These are phyloP conservation scores for Globia sparganii DNA, from an alignment of 2,888 invertebrate genomes.

Conservation along the genomic window DNA sequence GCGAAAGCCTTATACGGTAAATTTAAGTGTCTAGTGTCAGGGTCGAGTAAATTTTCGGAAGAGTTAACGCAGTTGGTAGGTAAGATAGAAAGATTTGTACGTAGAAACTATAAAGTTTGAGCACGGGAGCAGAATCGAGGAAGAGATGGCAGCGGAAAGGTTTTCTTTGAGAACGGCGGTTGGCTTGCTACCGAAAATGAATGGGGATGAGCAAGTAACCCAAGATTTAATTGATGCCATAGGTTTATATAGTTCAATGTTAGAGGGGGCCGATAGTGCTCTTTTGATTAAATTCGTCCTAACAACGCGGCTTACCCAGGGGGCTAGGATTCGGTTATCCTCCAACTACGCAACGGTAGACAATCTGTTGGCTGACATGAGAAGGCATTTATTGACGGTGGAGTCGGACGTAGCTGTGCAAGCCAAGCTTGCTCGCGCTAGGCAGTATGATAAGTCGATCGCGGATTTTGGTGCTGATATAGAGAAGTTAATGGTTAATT, in stretches of 20 bases:
- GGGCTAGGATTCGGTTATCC: background rate
- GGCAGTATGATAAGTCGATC: slow-evolving; percentile 2
- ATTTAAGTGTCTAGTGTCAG: too few species aligned
- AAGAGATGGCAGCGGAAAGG: too few species aligned
- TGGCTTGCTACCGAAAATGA: too few species aligned
- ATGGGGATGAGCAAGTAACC: background rate
- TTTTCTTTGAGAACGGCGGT: too few species aligned
- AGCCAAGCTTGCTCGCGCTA: slow-evolving; percentile 10
- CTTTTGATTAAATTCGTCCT: background rate
- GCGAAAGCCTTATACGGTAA: too few species aligned
- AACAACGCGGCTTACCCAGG: background rate
- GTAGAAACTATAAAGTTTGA: too few species aligned
- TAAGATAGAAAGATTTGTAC: too few species aligned
- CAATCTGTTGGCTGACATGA: slow-evolving; percentile 11
- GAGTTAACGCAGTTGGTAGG: too few species aligned
- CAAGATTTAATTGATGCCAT: background rate
- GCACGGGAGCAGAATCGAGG: too few species aligned
- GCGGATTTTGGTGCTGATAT: background rate
- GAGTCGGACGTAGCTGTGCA: slow-evolving; percentile 3
- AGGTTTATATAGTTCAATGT: background rate
- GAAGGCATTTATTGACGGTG: background rate
- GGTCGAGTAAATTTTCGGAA: too few species aligned
- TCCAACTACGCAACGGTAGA: background rate
- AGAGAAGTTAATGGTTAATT: background rate
- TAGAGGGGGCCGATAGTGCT: background rate